Conservation (phyloP, 2,888 invertebrate species). For the Coelinius sp. region DNA sequence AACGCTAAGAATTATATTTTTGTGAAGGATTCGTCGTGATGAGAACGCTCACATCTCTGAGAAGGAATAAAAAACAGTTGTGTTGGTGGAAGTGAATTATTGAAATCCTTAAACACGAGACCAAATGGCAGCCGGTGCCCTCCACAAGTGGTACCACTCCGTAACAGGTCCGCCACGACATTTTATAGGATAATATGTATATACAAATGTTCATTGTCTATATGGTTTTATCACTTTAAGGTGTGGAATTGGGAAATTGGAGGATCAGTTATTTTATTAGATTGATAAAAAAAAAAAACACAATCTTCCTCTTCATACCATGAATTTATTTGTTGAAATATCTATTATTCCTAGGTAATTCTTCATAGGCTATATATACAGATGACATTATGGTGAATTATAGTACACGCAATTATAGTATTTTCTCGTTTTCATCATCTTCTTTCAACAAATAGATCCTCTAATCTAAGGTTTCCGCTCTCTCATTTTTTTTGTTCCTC, state of each 20-base stretch:
- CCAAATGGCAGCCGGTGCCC: slow-evolving; percentile 48
- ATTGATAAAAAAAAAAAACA: too few species aligned
- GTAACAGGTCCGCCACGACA: slow-evolving; percentile 58
- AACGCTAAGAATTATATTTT: too few species aligned
- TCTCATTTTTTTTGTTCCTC: background rate
- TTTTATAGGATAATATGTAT: too few species aligned
- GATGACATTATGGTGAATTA: slow-evolving; percentile 67
- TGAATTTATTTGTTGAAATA: slow-evolving; percentile 69
- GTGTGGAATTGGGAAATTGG: too few species aligned
- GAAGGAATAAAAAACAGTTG: too few species aligned
- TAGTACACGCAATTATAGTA: slow-evolving; percentile 67
- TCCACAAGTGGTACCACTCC: slow-evolving; percentile 57
- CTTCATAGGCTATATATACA: slow-evolving; percentile 67
- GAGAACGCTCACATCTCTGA: too few species aligned
- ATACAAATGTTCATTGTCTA: too few species aligned
- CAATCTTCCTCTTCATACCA: slow-evolving; percentile 63
- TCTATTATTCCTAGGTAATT: slow-evolving; percentile 64
- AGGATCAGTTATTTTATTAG: too few species aligned
- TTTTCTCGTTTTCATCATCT: slow-evolving; percentile 49
- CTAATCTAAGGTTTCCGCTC: slow-evolving; percentile 54
- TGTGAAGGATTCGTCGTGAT: too few species aligned
- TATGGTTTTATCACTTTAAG: too few species aligned
- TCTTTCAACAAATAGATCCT: slow-evolving; percentile 66
- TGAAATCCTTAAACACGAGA: slow-evolving; percentile 24
- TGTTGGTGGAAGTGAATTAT: too few species aligned